Evolutionary conservation across 2,113 vertebrate genomes (phyloP).

Genomic region (Labeo catla): DNA sequence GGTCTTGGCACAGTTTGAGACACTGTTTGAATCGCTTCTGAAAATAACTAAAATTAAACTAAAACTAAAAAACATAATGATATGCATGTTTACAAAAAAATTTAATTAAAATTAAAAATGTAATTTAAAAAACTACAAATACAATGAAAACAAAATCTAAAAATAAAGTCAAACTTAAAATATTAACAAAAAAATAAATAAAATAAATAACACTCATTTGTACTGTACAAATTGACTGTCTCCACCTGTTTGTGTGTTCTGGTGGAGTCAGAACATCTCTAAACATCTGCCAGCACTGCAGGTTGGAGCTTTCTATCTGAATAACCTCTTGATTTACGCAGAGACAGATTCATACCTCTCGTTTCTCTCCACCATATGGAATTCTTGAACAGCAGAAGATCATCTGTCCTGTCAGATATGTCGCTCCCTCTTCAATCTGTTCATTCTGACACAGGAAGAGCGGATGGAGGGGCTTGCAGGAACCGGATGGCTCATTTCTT

Average conservation of each 20-base stretch:
- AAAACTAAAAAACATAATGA: no score
- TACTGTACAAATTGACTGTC: not conserved
- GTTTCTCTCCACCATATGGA: constrained; percentile 50
- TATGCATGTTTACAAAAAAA: no score
- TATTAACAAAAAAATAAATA: not conserved
- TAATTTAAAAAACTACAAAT: no score
- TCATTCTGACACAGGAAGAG: constrained; percentile 30
- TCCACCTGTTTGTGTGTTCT: not conserved
- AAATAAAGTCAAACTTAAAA: not conserved
- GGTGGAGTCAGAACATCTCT: not conserved
- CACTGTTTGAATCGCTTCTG: not conserved
- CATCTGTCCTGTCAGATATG: constrained; percentile 45
- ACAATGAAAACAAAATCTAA: no score
- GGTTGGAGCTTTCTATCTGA: not conserved
- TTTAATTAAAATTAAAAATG: no score
- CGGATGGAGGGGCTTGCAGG: not conserved
- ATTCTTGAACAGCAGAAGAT: constrained; percentile 47
- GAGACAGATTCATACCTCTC: constrained; percentile 3
- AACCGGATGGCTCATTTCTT: constrained; percentile 25
- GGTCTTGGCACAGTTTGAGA: not conserved
- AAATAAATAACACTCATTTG: not conserved
- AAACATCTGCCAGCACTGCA: not conserved
- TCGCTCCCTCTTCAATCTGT: constrained; percentile 50
- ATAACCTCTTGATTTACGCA: constrained; percentile 6
- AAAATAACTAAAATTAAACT: not conserved